Evolutionary conservation across 2,888 invertebrate genomes (phyloP).

Genomic region (Leptinotarsa rubiginosa): DNA sequence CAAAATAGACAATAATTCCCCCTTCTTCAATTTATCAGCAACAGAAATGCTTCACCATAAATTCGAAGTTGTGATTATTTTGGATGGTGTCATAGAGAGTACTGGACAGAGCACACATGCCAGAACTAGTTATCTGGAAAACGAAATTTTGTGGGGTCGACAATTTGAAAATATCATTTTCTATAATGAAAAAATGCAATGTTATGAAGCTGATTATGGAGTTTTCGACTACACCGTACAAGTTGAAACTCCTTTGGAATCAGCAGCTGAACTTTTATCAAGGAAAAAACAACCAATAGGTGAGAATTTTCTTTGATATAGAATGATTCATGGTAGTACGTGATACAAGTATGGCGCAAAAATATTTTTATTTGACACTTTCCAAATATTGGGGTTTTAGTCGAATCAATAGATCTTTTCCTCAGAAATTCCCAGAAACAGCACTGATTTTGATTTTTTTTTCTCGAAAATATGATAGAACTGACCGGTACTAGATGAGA

Average conservation of each 20-base stretch:
- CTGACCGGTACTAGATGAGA: too few species aligned
- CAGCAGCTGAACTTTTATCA: constrained; percentile 72
- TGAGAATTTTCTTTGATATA: not conserved
- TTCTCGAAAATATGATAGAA: too few species aligned
- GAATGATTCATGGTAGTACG: not conserved
- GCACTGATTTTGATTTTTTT: too few species aligned
- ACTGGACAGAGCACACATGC: constrained; percentile 80
- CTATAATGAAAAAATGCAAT: constrained; percentile 77
- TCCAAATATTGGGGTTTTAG: too few species aligned
- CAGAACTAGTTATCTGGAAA: constrained; percentile 82
- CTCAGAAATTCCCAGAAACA: too few species aligned
- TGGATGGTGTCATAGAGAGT: constrained; percentile 91
- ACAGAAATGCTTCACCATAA: constrained; percentile 82
- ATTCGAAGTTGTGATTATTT: constrained; percentile 87
- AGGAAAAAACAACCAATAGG: constrained; percentile 9
- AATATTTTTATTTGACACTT: too few species aligned
- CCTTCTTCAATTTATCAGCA: constrained; percentile 89
- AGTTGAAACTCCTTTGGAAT: constrained; percentile 88
- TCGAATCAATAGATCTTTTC: too few species aligned
- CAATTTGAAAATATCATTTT: constrained; percentile 83
- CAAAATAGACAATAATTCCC: constrained; percentile 85
- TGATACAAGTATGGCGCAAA: too few species aligned
- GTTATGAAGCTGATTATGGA: constrained; percentile 89
- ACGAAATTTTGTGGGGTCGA: constrained; percentile 89
- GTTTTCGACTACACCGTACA: constrained; percentile 86